Conservation (phyloP, 2,888 invertebrate species). For the Metalampra italica region DNA sequence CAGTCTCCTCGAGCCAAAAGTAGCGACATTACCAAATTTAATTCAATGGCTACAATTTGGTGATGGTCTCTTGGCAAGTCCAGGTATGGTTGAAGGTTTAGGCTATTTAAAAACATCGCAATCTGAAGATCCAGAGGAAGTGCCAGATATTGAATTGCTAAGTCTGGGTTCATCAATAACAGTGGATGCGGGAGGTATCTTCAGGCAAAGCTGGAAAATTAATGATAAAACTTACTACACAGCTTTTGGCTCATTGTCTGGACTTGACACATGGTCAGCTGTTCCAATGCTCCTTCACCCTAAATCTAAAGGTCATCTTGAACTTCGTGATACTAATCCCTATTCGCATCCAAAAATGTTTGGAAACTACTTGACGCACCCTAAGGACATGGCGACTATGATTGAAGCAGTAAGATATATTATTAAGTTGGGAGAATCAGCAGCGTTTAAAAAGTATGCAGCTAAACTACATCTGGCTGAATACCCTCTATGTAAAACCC, state of each 20-base stretch:
- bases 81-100: conserved; percentile 83
- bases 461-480: conserved; percentile 71
- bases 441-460: conserved; percentile 78
- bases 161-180: conserved; percentile 81
- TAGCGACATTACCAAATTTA: conserved; percentile 58
- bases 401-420: conserved; percentile 80
- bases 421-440: conserved; percentile 77
- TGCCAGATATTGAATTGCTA: conserved; percentile 83
- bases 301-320: conserved; percentile 83
- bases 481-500: conserved; percentile 72
- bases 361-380: conserved; percentile 87
- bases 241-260: conserved; percentile 75
- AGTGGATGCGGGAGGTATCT: conserved; percentile 75
- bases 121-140: conserved; percentile 72
- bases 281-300: conserved; percentile 86
- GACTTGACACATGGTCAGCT: conserved; percentile 80
- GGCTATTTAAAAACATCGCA: conserved; percentile 80
- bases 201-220: conserved; percentile 77
- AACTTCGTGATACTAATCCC: conserved; percentile 85
- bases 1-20: conserved; percentile 58
- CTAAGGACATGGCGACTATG: conserved; percentile 78
- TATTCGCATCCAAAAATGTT: conserved; percentile 86
- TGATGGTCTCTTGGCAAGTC: conserved; percentile 76
- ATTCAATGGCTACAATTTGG: conserved; percentile 70
- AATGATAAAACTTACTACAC: conserved; percentile 75